phyloP scores from a whole-genome alignment of 2,113 vertebrate species.

The Cyphomyrus plagiostoma region DNA sequence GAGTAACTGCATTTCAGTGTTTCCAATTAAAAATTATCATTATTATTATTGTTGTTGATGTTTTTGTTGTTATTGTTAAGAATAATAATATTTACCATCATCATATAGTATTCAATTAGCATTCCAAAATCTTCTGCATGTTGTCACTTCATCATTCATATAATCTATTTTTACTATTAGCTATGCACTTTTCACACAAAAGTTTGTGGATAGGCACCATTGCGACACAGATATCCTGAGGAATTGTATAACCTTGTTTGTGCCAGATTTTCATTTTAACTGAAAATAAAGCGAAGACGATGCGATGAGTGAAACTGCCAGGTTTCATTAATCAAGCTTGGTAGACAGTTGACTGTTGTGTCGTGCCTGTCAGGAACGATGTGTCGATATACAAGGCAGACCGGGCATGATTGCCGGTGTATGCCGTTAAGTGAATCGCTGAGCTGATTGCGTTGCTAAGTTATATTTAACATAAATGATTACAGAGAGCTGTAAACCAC shows the following conservation, averaged over 20 bases:
- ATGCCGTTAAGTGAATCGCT: not conserved
- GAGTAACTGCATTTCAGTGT: too few species aligned
- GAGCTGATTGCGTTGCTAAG: not conserved
- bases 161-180: not conserved
- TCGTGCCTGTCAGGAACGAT: slow-evolving; percentile 16
- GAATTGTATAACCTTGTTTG: slow-evolving; percentile 47
- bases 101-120: not conserved
- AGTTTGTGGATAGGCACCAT: not conserved
- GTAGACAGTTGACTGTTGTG: slow-evolving; percentile 60
- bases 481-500: slow-evolving; percentile 18
- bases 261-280: slow-evolving; percentile 60
- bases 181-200: not conserved
- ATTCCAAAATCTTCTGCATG: not conserved
- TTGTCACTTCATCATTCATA: not conserved
- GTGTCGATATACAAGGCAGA: not conserved
- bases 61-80: not conserved
- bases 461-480: slow-evolving; percentile 18
- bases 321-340: slow-evolving; percentile 61
- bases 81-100: not conserved
- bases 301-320: slow-evolving; percentile 60
- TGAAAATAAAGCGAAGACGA: slow-evolving; percentile 55
- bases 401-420: not conserved
- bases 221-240: not conserved
- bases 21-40: not conserved
- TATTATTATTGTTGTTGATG: not conserved